Evolutionary conservation across 1,140 invertebrate genomes (phyloP).

Genomic region (Brachionus koreanus): DNA sequence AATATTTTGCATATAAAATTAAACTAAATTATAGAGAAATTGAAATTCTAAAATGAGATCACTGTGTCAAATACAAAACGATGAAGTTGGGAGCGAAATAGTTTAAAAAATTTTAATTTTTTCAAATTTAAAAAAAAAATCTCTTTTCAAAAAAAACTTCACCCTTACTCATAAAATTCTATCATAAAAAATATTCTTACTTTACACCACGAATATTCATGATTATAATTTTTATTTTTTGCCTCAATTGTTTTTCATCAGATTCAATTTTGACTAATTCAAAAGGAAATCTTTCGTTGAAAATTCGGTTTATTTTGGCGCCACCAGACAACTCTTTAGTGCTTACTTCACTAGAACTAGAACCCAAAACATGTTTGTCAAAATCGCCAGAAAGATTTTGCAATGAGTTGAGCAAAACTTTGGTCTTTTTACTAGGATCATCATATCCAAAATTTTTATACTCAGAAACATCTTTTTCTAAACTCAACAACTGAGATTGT

Average conservation of each 20-base stretch:
- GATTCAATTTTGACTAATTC: constrained; percentile 97
- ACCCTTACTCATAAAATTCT: too few relatives aligned
- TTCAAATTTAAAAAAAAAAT: too few relatives aligned
- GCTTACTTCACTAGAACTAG: constrained; percentile 75
- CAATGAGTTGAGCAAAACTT: constrained; percentile 68
- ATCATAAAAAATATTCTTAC: too few relatives aligned
- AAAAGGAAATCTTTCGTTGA: constrained; percentile 99
- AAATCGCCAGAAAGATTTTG: constrained; percentile 95
- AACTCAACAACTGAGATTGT: constrained; percentile 83
- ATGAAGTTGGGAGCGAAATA: too few relatives aligned
- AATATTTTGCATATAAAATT: too few relatives aligned
- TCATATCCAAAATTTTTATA: constrained; percentile 62
- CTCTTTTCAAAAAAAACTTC: too few relatives aligned
- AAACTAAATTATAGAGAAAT: too few relatives aligned
- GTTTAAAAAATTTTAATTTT: too few relatives aligned
- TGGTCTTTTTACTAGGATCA: neutral
- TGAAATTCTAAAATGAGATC: too few relatives aligned
- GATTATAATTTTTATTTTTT: constrained; percentile 97
- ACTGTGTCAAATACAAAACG: too few relatives aligned
- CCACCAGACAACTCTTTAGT: constrained; percentile 95
- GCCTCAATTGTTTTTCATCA: constrained; percentile 92
- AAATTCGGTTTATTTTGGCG: constrained; percentile 96
- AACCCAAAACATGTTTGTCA: constrained; percentile 92
- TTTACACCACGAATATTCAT: constrained; percentile 89
- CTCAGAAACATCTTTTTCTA: constrained; percentile 98